phyloP scores from a whole-genome alignment of 2,113 vertebrate genomes.

The Mesembrinibis cayennensis region DNA sequence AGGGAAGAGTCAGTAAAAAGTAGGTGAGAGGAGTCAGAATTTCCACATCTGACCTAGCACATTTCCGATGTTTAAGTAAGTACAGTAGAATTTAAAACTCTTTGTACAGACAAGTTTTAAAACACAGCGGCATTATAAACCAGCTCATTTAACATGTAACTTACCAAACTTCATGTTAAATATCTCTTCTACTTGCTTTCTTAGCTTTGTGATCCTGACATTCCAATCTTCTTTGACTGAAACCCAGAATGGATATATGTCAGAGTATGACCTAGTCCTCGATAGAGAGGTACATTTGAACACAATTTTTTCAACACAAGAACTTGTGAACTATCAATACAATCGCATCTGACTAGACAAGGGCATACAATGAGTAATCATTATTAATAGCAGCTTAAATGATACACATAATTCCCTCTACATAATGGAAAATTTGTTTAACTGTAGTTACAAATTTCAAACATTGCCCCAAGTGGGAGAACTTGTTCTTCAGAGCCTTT shows the following conservation, averaged over 20 bases:
- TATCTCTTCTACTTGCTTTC: conserved; percentile 81
- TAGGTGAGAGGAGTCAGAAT: neutral
- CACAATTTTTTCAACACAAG: neutral
- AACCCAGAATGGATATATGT: neutral
- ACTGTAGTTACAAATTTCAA: neutral
- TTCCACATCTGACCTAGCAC: neutral
- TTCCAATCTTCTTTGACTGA: conserved; percentile 83
- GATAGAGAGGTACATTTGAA: neutral
- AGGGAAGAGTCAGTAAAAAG: neutral
- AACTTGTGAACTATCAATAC: neutral
- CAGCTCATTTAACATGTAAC: neutral
- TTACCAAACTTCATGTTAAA: conserved; percentile 82
- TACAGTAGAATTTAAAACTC: neutral
- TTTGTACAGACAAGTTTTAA: neutral
- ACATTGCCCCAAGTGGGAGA: neutral
- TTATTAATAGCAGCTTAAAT: neutral
- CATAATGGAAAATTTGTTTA: neutral
- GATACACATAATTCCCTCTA: neutral
- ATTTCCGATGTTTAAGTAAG: neutral
- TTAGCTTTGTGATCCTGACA: conserved; percentile 79
- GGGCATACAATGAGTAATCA: neutral
- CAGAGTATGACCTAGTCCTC: neutral
- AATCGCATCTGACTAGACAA: neutral
- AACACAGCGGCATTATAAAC: neutral
- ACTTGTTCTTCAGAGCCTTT: neutral